Base-by-base conservation (phyloP, 2,888 invertebrate genomes). In the Drosophila dives region DNA sequence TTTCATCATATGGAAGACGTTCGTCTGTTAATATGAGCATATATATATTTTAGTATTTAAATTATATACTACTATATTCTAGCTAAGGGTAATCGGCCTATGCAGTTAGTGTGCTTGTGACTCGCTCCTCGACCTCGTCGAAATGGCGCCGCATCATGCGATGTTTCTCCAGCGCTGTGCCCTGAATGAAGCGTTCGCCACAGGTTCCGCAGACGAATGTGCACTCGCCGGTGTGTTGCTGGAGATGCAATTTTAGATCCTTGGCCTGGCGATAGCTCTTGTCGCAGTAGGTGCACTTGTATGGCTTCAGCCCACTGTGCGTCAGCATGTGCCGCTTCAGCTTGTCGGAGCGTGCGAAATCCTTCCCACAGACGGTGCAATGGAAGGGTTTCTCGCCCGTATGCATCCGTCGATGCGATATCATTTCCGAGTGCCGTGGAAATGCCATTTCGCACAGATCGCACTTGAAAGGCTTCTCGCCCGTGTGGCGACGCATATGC, bases 401-500 rank as follows among this genome's bases (percentile, higher is more conserved):
- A 80, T 95, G 95, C 3, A 95, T 93, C 0, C 95, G 93, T 93
- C 95, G 95, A 80, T 95, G 95, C 1, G 95, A 94, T 50, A 94
- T 94, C 53, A 95, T 91, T 75, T 95, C 95, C 0, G 94, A 94
- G 0, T 94, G 94, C 70, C 94, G 94, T 10, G 94, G 94, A 81
- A 95, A 95, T 23, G 94, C 94, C 71, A 91, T 91, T 56, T 91
- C 91, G 48, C 92, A 92, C 32, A 90, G 94, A 17, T 94, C 93
- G 75, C 95, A 95, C 80, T 95, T 94, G 87, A 94, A 95, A 0
- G 95, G 95, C 58, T 88, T 86, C 33, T 86, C 86, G n/a, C 95
- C 95, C 0, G 95, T 95, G 81, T 96, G 95, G 0, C 95, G 93
- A 0, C 95, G 94, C 94, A 95, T 95, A 76, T 96, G 95, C 1